Conservation (phyloP, 2,113 vertebrate genomes). For the Pimephales promelas region DNA sequence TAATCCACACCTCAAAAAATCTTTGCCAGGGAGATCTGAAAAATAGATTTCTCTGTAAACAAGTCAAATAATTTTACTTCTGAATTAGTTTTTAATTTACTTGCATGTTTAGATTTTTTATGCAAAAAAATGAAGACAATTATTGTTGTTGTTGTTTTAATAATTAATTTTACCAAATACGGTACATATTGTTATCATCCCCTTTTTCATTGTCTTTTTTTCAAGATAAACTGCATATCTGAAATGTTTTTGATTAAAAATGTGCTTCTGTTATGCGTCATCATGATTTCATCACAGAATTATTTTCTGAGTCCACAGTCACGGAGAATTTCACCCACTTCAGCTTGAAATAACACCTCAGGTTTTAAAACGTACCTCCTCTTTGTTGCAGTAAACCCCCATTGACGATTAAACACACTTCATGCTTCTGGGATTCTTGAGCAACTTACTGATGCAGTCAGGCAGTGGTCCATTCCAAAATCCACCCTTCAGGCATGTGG, state of each 20-base stretch:
- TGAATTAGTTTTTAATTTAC: background rate
- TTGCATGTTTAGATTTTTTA: background rate
- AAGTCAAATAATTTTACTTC: background rate
- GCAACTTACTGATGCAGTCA: conserved; percentile 64
- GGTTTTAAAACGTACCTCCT: conserved; percentile 3
- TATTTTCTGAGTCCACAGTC: background rate
- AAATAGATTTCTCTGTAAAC: background rate
- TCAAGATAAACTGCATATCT: background rate
- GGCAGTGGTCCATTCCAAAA: conserved; percentile 69
- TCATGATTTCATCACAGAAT: background rate
- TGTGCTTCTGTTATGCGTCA: background rate
- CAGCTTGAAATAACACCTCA: background rate
- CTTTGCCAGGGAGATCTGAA: background rate
- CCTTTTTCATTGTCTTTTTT: background rate
- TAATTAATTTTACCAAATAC: background rate
- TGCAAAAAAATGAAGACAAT: background rate
- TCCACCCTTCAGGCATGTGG: conserved; percentile 65
- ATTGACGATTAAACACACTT: conserved; percentile 41
- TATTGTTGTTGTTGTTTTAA: background rate
- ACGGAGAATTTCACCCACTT: background rate
- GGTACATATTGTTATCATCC: background rate
- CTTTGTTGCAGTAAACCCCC: background rate
- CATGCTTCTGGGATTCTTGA: conserved; percentile 15
- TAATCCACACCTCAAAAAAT: background rate
- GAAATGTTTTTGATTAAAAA: background rate